Evolutionary conservation across 2,888 invertebrate species (phyloP), one percentile per base, ranked within the genome.

Genomic region (Pyrochroa serraticornis): DNA sequence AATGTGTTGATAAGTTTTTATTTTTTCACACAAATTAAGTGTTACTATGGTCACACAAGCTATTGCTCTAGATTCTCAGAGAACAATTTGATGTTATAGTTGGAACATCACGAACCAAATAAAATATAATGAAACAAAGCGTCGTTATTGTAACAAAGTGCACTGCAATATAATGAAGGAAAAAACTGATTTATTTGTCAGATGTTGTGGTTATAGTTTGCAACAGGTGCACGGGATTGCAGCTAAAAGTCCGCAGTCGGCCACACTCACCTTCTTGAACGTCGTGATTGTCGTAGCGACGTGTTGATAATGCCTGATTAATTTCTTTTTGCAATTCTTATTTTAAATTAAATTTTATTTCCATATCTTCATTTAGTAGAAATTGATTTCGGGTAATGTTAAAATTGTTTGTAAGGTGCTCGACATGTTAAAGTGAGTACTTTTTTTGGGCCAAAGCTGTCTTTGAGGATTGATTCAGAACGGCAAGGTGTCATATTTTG

Each of bases 151-250:
- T 45, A 54, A 45, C 58, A 54, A 54, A 63, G 65, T 65, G 64
- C 67, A 65, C 64, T 65, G 69, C 64, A 70, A 69, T 68, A 66
- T 71, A 71, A 72, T 71, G 70, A 71, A 72, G 69, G 63, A 68
- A 70, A 67, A 68, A 72, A 67, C 71, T 72, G 71, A 74, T 72
- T 72, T 72, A 73, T 73, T 71, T 69, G 69, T 71, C 71, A 71
- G 70, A 67, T 68, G 68, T 64, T 67, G 70, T 70, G 71, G 71
- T 72, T 71, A 71, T 67, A 72, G 58, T 62, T 72, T 59, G 74
- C 71, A 72, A 72, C 74, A 73, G 72, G 72, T 73, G 74, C 66
- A 67, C 64, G 60, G 62, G 67, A 73, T 72, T 71, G 69, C 68
- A 64, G 67, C 68, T 67, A 69, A 70, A 69, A 64, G 55, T 67